Evolutionary conservation across 2,888 invertebrate genomes (phyloP), one percentile per base, ranked within the genome.

Genomic region (Agrenia bidenticulata): DNA sequence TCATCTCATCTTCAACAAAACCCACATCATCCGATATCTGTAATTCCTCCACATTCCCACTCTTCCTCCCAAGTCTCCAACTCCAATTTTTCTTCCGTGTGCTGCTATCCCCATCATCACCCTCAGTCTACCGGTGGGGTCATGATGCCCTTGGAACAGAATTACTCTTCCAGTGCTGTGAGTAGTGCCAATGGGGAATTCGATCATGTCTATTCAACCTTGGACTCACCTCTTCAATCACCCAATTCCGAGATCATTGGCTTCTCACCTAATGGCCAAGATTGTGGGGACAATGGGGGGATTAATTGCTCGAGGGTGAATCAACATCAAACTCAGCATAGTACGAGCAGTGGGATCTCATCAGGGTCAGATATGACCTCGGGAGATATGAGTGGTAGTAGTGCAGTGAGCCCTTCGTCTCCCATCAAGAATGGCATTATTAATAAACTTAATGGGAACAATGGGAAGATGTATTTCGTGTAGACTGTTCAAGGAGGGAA

Each of bases 141-240:
- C 5, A 73, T 55, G 19, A 65, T 66, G 49, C 73, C 72, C n/a
- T 57, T 75, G 17, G 69, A 72, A 32, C 69, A 50, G 13, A 69
- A 68, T 63, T 72, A 72, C 26, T 73, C 73, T 13, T 70, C 70
- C n/a, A 73, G 73, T 67, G 72, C 73, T 2, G 67, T 71, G 0
- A 71, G 72, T 49, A 63, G 68, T 37, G 67, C 61, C 11, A 69
- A 69, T 55, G 73, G 73, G 53, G 75, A 73, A 54, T 64, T 73
- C 37, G 73, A 75, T 57, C 76, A 76, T 66, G 70, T 76, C 37
- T 76, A 76, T 55, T 74, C 76, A 1, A 76, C 74, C 11, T 58
- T 76, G 7, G 74, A 76, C 45, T 72, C 73, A 23, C 74, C 76
- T 2, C 50, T 70, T 23, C 73, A 72, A 42, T 70, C 74, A 7